These are phyloP conservation scores for Acyrthosiphon pisum DNA, from an alignment of 1,140 invertebrate species.

Conservation along the genomic window DNA sequence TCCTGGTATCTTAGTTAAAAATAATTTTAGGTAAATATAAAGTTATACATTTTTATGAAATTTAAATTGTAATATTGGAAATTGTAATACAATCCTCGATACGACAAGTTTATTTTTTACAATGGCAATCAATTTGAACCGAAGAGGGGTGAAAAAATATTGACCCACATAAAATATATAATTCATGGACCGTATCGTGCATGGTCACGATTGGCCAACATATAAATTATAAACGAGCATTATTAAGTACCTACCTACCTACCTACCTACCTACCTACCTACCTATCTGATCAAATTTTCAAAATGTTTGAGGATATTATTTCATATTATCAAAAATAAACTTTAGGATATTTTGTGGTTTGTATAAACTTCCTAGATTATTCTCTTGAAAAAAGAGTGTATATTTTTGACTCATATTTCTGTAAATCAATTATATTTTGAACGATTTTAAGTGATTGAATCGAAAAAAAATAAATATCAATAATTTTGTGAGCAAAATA, in stretches of 20 bases:
- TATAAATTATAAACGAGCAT: not conserved
- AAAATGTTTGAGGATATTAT: not conserved
- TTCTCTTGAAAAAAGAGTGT: not conserved
- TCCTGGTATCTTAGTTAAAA: too few relatives aligned
- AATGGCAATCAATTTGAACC: not conserved
- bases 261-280: too few relatives aligned
- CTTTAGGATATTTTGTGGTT: not conserved
- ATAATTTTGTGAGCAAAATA: not conserved
- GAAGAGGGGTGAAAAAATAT: not conserved
- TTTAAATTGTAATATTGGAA: too few relatives aligned
- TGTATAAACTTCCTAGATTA: not conserved
- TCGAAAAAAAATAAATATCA: not conserved
- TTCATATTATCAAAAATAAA: too few relatives aligned
- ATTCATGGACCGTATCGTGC: not conserved
- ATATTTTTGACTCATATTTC: not conserved
- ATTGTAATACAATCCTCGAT: not conserved
- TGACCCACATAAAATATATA: not conserved
- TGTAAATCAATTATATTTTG: not conserved
- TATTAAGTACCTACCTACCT: too few relatives aligned
- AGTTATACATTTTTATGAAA: too few relatives aligned
- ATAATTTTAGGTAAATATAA: too few relatives aligned
- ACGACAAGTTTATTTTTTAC: not conserved
- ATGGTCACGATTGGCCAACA: not conserved
- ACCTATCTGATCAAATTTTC: not conserved
- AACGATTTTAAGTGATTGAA: not conserved